Percentiles rank a stretch among this genome's conserved stretches.
phyloP scores from a whole-genome alignment of 2,113 vertebrate genomes.

The Laterallus jamaicensis region DNA sequence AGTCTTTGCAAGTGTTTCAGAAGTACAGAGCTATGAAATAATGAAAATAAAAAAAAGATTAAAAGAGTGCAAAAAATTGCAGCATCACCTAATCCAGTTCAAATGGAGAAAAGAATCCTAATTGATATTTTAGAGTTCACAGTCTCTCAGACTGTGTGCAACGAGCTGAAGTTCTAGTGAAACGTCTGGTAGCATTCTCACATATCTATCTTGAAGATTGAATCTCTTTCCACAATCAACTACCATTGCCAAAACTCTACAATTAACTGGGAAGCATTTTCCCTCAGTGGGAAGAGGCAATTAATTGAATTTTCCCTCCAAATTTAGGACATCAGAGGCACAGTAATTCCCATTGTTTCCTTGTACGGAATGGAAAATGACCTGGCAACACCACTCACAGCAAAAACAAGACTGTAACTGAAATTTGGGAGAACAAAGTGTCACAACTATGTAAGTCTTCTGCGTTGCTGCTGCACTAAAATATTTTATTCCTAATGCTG shows the following conservation, averaged over 20 bases:
- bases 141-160: not conserved
- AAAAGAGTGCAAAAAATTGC: not conserved
- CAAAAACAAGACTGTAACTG: not conserved
- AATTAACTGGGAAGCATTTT: not conserved
- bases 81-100: not conserved
- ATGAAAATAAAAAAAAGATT: not conserved
- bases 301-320: not conserved
- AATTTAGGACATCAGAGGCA: not conserved
- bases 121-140: not conserved
- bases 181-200: not conserved
- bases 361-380: not conserved
- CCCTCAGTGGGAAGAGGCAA: not conserved
- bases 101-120: not conserved
- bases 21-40: not conserved
- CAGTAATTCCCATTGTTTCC: not conserved
- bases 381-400: not conserved
- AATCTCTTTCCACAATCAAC: not conserved
- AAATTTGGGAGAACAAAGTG: constrained; percentile 39
- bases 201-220: not conserved
- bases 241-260: not conserved
- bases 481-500: constrained; percentile 16
- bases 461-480: not conserved
- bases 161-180: not conserved
- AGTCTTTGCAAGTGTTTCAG: not conserved
- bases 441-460: constrained; percentile 32